A percentile compares a stretch with the other conserved stretches of the same genome.
Conservation (phyloP, 92 coral and sea anemone species). For the Zoanthus sociatus region DNA sequence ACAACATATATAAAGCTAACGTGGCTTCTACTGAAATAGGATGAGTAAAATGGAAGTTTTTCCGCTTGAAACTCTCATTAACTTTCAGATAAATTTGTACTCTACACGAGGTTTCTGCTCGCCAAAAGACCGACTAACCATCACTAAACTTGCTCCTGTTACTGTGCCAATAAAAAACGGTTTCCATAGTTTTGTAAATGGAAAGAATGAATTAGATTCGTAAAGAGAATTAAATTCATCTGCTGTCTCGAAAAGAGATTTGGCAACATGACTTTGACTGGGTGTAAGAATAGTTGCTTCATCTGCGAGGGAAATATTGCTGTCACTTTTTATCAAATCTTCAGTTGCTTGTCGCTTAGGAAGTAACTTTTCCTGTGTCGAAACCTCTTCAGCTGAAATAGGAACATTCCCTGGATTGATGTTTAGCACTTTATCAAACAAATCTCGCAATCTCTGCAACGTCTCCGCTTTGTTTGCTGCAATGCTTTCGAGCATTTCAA, state of each 20-base stretch:
- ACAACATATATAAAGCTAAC: neutral
- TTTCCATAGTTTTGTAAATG: neutral
- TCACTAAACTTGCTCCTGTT: conserved; percentile 34
- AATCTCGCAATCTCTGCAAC: neutral
- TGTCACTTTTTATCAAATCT: neutral
- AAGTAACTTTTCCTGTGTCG: neutral
- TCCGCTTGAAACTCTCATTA: neutral
- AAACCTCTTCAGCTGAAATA: neutral
- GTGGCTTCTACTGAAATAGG: neutral
- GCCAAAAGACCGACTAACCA: neutral
- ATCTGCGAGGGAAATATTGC: neutral
- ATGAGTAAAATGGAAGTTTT: neutral
- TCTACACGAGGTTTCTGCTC: neutral
- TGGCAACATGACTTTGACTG: neutral
- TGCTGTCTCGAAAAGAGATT: neutral
- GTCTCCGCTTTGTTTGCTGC: conserved; percentile 10
- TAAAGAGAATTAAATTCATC: neutral
- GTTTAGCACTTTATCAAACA: neutral
- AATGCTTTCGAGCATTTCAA: conserved; percentile 8
- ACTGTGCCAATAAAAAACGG: conserved; percentile 20
- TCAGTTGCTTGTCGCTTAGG: no score
- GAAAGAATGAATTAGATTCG: neutral
- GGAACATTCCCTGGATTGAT: neutral
- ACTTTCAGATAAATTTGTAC: neutral
- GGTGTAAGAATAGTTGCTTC: neutral